These are phyloP conservation scores for Discoglossus pictus DNA, from an alignment of 2,797 vertebrate genomes.

Conservation along the genomic window DNA sequence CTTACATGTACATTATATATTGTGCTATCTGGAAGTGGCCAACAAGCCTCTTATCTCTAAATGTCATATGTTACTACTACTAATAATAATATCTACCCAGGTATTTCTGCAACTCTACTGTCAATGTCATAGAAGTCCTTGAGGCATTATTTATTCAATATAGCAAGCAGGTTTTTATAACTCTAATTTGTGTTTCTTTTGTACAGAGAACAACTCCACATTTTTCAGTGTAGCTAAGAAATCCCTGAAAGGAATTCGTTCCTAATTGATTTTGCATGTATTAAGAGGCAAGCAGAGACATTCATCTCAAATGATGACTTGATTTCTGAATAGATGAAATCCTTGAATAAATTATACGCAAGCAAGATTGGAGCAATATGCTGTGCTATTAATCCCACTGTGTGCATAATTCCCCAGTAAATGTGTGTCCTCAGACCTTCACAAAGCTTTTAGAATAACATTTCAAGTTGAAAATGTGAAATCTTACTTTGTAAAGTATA, in stretches of 20 bases:
- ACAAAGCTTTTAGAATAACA: background rate
- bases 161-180: background rate
- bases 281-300: constrained; percentile 3
- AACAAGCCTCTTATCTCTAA: no score
- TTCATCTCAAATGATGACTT: constrained; percentile 2
- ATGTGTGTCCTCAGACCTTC: constrained; percentile 4
- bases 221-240: constrained; percentile 7
- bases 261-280: constrained; percentile 20
- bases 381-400: constrained; percentile 19
- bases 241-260: constrained; percentile 15
- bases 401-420: constrained; percentile 18
- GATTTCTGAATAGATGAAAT: constrained; percentile 15
- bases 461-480: background rate
- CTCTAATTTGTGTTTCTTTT: no score
- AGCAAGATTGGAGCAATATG: constrained; percentile 11
- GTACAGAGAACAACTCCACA: background rate
- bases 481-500: background rate
- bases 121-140: constrained; percentile 4
- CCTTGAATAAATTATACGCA: constrained; percentile 24
- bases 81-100: no score
- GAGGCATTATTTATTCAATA: background rate
- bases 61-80: no score
- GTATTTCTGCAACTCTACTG: no score
- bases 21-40: no score
- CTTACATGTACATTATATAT: no score